phyloP scores from a whole-genome alignment of 2,888 invertebrate genomes.

The Tridacna crocea region DNA sequence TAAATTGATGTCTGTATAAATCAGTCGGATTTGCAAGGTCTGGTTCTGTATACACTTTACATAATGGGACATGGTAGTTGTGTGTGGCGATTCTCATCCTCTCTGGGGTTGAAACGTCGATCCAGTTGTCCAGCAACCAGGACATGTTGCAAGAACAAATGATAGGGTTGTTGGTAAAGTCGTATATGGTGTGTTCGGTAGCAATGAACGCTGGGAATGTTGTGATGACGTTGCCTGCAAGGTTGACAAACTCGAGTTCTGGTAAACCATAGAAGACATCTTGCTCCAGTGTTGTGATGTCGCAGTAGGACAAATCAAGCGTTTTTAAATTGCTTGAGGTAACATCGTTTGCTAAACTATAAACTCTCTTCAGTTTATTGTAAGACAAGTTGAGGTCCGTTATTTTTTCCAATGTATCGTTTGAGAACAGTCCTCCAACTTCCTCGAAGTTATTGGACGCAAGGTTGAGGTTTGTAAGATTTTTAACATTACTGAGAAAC shows the following conservation, averaged over 20 bases:
- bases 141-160: slow-evolving; percentile 62
- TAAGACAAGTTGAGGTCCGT: slow-evolving; percentile 38
- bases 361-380: slow-evolving; percentile 30
- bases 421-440: slow-evolving; percentile 27
- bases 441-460: slow-evolving; percentile 35
- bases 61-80: slow-evolving; percentile 55
- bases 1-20: slow-evolving; percentile 50
- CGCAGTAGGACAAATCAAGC: slow-evolving; percentile 48
- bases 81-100: slow-evolving; percentile 16
- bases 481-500: slow-evolving; percentile 25
- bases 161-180: slow-evolving; percentile 56
- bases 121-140: slow-evolving; percentile 54
- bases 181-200: slow-evolving; percentile 33
- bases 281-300: slow-evolving; percentile 8
- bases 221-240: slow-evolving; percentile 49
- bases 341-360: slow-evolving; percentile 20
- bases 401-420: slow-evolving; percentile 30
- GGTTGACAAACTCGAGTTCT: slow-evolving; percentile 43
- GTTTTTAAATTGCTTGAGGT: slow-evolving; percentile 11
- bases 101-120: slow-evolving; percentile 3
- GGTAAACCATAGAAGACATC: slow-evolving; percentile 49
- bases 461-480: slow-evolving; percentile 36
- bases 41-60: slow-evolving; percentile 52
- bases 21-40: slow-evolving; percentile 33
- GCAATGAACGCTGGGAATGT: slow-evolving; percentile 56